Percentiles rank a stretch among this genome's conserved stretches.
Conservation (phyloP, 2,888 invertebrate genomes). For the Silvanus unidentatus region DNA sequence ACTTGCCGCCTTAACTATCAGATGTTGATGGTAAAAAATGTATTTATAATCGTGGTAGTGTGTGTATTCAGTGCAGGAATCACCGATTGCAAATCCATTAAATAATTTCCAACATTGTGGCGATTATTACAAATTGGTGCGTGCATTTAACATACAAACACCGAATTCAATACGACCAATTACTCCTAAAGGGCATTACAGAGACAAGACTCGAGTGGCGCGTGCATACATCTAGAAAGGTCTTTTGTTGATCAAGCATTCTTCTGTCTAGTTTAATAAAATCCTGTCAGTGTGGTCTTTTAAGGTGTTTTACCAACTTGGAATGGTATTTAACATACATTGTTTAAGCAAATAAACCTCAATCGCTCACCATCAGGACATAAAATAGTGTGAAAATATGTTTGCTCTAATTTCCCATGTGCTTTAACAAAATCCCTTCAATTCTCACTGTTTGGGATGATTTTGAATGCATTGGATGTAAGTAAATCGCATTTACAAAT, state of each 20-base stretch:
- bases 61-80: constrained; percentile 16
- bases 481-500: constrained; percentile 24
- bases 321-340: too few relatives aligned
- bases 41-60: constrained; percentile 8
- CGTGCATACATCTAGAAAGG: too few relatives aligned
- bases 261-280: constrained; percentile 21
- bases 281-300: constrained; percentile 26
- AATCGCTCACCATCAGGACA: too few relatives aligned
- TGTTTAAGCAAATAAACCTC: too few relatives aligned
- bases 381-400: constrained; percentile 11
- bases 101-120: neutral
- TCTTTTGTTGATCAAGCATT: constrained; percentile 29
- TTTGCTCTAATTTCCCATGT: constrained; percentile 18
- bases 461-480: constrained; percentile 42
- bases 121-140: constrained; percentile 1
- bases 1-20: constrained; percentile 28
- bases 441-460: constrained; percentile 26
- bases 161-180: too few relatives aligned
- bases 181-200: too few relatives aligned
- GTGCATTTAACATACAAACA: constrained; percentile 12
- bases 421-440: constrained; percentile 10
- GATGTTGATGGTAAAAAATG: constrained; percentile 21
- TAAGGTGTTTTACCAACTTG: constrained; percentile 6
- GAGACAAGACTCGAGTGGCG: too few relatives aligned
- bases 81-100: constrained; percentile 11